Conservation (phyloP, 2,888 invertebrate genomes). For the Pristionchus fissidentatus region DNA sequence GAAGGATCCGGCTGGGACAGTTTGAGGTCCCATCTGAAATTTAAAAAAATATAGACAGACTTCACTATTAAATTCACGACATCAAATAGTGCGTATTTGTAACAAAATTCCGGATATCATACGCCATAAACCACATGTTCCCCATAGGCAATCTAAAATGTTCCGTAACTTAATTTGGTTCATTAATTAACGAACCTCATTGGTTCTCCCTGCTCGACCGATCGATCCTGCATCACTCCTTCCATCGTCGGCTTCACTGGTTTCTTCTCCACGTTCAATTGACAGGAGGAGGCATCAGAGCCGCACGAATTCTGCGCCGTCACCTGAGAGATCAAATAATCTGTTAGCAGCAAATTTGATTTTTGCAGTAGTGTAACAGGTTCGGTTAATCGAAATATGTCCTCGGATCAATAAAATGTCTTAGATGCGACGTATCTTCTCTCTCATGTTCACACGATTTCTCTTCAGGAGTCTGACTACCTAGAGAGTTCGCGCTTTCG, state of each 20-base stretch:
- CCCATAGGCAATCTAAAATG: too few species aligned
- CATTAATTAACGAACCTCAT: not conserved
- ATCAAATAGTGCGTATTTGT: not conserved
- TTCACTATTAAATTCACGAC: not conserved
- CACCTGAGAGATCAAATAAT: conserved; percentile 48
- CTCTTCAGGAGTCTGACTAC: not conserved
- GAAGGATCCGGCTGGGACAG: conserved; percentile 60
- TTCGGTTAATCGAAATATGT: too few species aligned
- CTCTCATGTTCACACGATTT: not conserved
- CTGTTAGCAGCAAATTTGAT: too few species aligned
- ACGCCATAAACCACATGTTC: too few species aligned
- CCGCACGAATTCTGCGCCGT: conserved; percentile 69
- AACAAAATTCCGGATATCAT: too few species aligned
- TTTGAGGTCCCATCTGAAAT: conserved; percentile 57
- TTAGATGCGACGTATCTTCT: too few species aligned
- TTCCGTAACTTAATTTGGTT: too few species aligned
- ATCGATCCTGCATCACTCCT: conserved; percentile 86
- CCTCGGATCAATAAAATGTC: too few species aligned
- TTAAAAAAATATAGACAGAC: not conserved
- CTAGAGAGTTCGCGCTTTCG: too few species aligned
- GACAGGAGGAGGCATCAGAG: conserved; percentile 48
- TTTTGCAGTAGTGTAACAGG: too few species aligned
- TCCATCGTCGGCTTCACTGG: conserved; percentile 87
- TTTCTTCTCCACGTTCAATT: conserved; percentile 47
- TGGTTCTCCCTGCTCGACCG: conserved; percentile 84